Evolutionary conservation across 2,113 vertebrate species (phyloP), one percentile per base, ranked within the genome.

Genomic region (Ranitomeya imitator): DNA sequence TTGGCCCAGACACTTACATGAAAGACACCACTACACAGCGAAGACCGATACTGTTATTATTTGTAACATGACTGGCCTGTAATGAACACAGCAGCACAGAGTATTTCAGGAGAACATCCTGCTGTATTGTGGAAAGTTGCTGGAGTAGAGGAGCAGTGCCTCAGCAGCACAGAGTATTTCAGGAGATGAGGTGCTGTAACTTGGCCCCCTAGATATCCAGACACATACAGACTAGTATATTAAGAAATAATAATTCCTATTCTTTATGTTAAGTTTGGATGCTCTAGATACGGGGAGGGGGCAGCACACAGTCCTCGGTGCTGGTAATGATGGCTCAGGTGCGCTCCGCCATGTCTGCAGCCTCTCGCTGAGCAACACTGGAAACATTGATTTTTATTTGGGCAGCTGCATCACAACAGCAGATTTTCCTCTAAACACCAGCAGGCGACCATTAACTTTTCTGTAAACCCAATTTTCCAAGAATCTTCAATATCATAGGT

Each of bases 381-480:
- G 21, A 37, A 7, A 14, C 54, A 54, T 54, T 37, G 37, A 15
- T 16, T n/a, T 78, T 19, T 52, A 21, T 77, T 77, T 51, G 74
- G 37, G 15, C 74, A 78, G 45, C 76, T 54, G 76, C 18, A 54
- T 54, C 76, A 78, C 76, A n/a, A 78, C 76, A 18, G 51, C 14
- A 18, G 7, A 54, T 37, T 51, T 76, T 14, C 45, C 73, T 15
- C 19, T 76, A 19, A 51, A 51, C 8, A 45, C 0, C 76, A 78
- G 76, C 76, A 54, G 76, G 74, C 7, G 18, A 19, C 74, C 69
- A 73, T 37, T 73, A 73, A 65, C 63, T 65, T 65, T 65, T n/a
- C 21, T n/a, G 6, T 31, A 73, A 73, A 73, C 69, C 12, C 11
- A 73, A 73, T 52, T 52, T 77, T 78, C 76, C 76, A n/a, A n/a